Evolutionary conservation across 2,797 vertebrate species (phyloP).

Genomic region (Ambastaia sidthimunki): DNA sequence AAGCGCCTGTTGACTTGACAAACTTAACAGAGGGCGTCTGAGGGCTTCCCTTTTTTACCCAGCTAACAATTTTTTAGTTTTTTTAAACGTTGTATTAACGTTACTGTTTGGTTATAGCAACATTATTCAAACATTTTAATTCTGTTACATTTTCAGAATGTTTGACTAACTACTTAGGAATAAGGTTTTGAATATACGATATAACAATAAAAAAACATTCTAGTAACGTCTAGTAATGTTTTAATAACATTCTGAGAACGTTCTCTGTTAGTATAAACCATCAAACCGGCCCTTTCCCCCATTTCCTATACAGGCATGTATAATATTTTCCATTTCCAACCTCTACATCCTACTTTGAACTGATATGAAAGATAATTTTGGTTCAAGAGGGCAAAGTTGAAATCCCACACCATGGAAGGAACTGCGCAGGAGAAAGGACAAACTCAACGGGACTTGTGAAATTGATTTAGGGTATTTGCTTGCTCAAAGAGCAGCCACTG

Average conservation of each 20-base stretch:
- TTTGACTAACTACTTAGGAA: no score
- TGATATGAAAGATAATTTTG: constrained; percentile 24
- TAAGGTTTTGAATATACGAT: no score
- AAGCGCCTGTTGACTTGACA: constrained; percentile 57
- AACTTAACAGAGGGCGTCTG: constrained; percentile 53
- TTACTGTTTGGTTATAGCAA: no score
- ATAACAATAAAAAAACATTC: no score
- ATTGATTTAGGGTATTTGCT: constrained; percentile 47
- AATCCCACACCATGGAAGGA: constrained; percentile 13
- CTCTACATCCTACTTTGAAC: background rate
- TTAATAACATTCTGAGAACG: no score
- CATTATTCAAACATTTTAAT: no score
- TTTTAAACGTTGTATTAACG: no score
- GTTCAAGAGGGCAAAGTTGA: constrained; percentile 32
- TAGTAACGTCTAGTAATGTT: no score
- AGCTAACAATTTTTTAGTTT: no score
- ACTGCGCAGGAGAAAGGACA: constrained; percentile 19
- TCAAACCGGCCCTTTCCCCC: background rate
- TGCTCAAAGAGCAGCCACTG: constrained; percentile 45
- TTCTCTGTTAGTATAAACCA: no score
- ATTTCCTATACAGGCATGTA: constrained; percentile 15
- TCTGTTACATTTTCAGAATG: no score
- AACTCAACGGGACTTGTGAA: constrained; percentile 48
- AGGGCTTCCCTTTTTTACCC: no score
- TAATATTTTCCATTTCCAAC: constrained; percentile 28